Evolutionary conservation across 2,113 vertebrate genomes (phyloP).

Genomic region (Damaliscus lunatus): DNA sequence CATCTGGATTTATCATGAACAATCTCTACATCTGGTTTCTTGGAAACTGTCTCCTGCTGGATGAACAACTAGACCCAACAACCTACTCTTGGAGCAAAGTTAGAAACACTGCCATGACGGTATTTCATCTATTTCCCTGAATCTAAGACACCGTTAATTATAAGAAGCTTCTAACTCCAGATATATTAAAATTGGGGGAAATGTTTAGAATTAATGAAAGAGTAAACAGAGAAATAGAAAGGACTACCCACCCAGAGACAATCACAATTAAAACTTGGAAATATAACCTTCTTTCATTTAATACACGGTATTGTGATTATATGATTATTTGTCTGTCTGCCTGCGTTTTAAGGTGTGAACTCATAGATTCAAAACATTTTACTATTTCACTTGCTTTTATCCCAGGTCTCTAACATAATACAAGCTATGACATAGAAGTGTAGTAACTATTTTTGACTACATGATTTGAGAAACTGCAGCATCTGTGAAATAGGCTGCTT

Average conservation of each 20-base stretch:
- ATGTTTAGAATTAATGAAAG: slow-evolving; percentile 8
- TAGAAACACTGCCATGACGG: neutral
- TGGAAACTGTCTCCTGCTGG: neutral
- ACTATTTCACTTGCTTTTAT: neutral
- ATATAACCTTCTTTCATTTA: neutral
- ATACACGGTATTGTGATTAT: neutral
- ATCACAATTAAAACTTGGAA: neutral
- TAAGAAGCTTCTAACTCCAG: neutral
- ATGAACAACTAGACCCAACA: neutral
- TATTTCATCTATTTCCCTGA: neutral
- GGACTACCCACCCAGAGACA: neutral
- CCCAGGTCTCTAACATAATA: neutral
- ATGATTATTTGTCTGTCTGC: neutral
- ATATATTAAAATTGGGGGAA: neutral
- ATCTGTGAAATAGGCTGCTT: neutral
- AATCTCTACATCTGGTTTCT: neutral
- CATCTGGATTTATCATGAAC: neutral
- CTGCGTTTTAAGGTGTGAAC: neutral
- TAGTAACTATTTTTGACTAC: neutral
- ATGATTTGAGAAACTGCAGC: neutral
- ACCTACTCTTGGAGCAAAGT: neutral
- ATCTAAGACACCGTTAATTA: neutral
- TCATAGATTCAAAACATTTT: neutral
- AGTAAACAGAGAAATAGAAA: neutral
- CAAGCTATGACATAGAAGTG: neutral